These are phyloP conservation scores for Nipponia nippon DNA, from an alignment of 2,113 vertebrate species.

Conservation along the genomic window DNA sequence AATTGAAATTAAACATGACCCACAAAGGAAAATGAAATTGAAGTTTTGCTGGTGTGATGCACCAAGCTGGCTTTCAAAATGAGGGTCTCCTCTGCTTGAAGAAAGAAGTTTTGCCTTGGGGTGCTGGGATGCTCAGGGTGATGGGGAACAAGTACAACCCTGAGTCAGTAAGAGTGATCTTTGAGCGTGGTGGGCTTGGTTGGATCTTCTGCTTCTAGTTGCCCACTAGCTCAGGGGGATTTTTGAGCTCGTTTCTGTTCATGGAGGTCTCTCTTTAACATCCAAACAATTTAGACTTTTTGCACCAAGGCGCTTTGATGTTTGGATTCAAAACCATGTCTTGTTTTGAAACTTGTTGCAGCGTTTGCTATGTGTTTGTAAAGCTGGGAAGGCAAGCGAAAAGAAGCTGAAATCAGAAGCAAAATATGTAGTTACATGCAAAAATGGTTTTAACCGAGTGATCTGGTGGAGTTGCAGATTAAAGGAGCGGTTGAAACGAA, in stretches of 20 bases:
- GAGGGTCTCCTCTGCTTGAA: neutral
- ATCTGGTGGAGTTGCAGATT: neutral
- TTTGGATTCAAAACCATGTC: neutral
- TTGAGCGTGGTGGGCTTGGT: neutral
- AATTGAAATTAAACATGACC: conserved; percentile 15
- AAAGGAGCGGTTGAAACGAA: neutral
- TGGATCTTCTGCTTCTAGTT: neutral
- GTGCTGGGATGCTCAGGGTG: neutral
- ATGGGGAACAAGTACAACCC: neutral
- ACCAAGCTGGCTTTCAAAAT: neutral
- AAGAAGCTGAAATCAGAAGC: neutral
- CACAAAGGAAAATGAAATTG: neutral
- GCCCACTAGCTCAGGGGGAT: neutral
- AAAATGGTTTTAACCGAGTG: neutral
- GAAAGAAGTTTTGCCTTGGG: neutral
- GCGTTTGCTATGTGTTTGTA: neutral
- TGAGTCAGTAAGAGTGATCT: neutral
- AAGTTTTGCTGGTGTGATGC: neutral
- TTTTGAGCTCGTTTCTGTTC: neutral
- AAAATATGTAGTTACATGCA: neutral
- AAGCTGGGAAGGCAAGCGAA: neutral
- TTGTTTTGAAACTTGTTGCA: conserved; percentile 1
- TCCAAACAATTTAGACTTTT: neutral
- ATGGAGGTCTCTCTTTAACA: neutral
- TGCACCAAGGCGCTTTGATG: neutral